Evolutionary conservation across 2,888 invertebrate species (phyloP).

Genomic region (Hyles lineata): DNA sequence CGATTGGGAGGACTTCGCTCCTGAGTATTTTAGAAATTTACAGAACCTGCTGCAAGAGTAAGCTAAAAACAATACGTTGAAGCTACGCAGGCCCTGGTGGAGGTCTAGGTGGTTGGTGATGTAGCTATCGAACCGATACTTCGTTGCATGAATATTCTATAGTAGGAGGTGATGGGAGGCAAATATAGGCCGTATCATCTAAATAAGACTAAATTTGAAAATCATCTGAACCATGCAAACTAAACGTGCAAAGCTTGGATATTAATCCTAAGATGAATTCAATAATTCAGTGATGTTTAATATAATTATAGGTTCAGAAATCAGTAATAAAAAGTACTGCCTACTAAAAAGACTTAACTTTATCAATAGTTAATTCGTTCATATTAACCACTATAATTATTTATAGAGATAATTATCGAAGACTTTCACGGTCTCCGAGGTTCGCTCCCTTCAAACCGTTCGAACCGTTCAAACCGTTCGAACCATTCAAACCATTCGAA

Average conservation of each 20-base stretch:
- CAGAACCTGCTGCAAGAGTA: constrained; percentile 72
- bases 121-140: constrained; percentile 5
- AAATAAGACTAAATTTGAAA: background rate
- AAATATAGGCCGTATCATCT: background rate
- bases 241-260: too few species aligned
- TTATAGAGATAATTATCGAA: constrained; percentile 11
- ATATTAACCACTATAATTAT: background rate
- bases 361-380: background rate
- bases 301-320: too few species aligned
- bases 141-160: constrained; percentile 14
- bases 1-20: constrained; percentile 61
- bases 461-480: too few species aligned
- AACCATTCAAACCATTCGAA: constrained; percentile 25
- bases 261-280: too few species aligned
- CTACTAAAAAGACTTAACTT: too few species aligned
- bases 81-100: constrained; percentile 65
- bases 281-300: too few species aligned
- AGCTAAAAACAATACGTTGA: constrained; percentile 50
- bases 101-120: constrained; percentile 48
- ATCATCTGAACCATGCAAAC: too few species aligned
- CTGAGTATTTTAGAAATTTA: constrained; percentile 71
- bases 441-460: constrained; percentile 22
- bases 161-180: constrained; percentile 31
- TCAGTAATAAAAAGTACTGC: too few species aligned
- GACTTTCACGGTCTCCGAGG: constrained; percentile 15